Conservation (phyloP, 1,140 invertebrate genomes). For the Cyclargus thomasi region DNA sequence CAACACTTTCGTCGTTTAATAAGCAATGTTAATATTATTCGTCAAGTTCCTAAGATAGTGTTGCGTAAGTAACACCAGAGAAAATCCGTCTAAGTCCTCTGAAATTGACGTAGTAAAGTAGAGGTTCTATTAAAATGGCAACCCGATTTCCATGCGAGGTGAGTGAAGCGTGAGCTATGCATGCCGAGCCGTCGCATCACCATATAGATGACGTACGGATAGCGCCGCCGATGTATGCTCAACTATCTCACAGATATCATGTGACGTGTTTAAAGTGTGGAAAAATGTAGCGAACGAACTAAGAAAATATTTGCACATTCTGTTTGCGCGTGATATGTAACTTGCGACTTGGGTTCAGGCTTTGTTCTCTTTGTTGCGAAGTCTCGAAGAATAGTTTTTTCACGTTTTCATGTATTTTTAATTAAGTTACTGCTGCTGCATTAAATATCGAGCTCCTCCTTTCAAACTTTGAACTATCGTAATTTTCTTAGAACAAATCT, state of each 20-base stretch:
- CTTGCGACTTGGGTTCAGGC: not conserved
- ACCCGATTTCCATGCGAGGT: not conserved
- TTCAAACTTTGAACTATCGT: no score
- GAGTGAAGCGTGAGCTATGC: not conserved
- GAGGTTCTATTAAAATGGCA: not conserved
- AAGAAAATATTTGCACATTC: not conserved
- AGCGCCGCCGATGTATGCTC: not conserved
- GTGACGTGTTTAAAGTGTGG: not conserved
- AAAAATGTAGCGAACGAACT: not conserved
- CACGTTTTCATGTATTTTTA: no score
- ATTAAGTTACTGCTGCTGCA: no score
- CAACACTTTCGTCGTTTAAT: no score
- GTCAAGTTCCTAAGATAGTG: no score
- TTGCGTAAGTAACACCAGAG: no score
- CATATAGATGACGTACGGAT: not conserved
- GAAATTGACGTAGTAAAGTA: not conserved
- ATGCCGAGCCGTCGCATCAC: not conserved
- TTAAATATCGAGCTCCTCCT: no score
- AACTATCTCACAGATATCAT: not conserved
- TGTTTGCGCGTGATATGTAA: not conserved
- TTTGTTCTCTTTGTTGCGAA: no score
- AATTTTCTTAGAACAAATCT: no score
- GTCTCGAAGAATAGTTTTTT: no score
- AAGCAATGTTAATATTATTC: no score
- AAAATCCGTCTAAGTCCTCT: no score